Evolutionary conservation across 1,140 invertebrate genomes (phyloP).

Genomic region (Formica selysi): DNA sequence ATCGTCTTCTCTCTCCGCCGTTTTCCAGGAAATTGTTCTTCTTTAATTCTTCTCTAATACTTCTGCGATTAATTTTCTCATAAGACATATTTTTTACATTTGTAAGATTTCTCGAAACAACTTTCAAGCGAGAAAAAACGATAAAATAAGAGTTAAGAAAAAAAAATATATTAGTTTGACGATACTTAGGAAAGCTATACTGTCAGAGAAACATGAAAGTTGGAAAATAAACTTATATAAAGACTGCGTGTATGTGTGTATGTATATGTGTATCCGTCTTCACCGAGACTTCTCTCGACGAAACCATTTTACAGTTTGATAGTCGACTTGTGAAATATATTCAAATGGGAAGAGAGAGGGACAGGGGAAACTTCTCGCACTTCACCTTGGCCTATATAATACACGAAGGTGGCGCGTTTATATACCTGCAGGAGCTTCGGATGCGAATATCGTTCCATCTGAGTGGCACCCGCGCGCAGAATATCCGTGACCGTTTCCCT

Average conservation of each 20-base stretch:
- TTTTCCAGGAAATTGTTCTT: too few species aligned
- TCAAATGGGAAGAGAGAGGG: too few species aligned
- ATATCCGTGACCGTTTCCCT: conserved; percentile 97
- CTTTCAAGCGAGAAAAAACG: not conserved
- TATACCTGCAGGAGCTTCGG: conserved; percentile 92
- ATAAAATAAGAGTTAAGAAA: not conserved
- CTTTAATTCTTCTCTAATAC: too few species aligned
- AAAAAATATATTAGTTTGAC: not conserved
- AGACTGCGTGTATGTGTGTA: not conserved
- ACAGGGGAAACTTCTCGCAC: not conserved
- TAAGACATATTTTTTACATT: not conserved
- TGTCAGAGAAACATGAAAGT: not conserved
- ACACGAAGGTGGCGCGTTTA: not conserved
- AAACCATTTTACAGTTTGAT: not conserved
- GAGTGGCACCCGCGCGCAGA: conserved; percentile 92
- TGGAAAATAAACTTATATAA: not conserved
- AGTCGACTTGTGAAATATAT: not conserved
- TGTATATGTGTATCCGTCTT: not conserved
- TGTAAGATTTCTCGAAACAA: not conserved
- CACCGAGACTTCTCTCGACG: not conserved
- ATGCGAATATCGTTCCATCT: conserved; percentile 95
- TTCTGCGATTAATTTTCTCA: too few species aligned
- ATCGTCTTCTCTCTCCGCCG: too few species aligned
- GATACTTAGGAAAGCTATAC: not conserved
- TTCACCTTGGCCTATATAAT: not conserved